Evolutionary conservation across 2,113 vertebrate genomes (phyloP).

Genomic region (Diadophis punctatus): DNA sequence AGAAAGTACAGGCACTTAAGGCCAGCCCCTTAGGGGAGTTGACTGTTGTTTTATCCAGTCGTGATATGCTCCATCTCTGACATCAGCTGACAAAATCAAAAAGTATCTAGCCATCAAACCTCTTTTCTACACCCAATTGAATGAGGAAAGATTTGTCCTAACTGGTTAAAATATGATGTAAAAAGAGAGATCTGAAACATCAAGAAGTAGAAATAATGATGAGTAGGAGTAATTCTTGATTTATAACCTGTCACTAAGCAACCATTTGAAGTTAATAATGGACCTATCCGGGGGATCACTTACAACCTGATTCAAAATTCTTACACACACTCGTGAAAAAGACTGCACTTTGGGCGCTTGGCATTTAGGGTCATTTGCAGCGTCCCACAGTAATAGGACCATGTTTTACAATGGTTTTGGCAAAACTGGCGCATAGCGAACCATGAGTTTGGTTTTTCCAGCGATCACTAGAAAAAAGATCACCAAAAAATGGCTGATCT

Average conservation of each 20-base stretch:
- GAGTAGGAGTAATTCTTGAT: background rate
- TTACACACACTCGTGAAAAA: background rate
- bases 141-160: background rate
- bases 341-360: background rate
- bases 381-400: background rate
- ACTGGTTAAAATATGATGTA: background rate
- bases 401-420: background rate
- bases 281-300: background rate
- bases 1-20: background rate
- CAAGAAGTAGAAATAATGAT: background rate
- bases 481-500: background rate
- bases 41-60: background rate
- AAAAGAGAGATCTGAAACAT: background rate
- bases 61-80: background rate
- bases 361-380: background rate
- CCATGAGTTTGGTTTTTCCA: background rate
- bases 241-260: background rate
- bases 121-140: background rate
- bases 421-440: background rate
- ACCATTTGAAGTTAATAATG: background rate
- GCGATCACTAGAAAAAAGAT: background rate
- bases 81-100: background rate
- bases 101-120: background rate
- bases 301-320: background rate
- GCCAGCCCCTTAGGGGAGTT: background rate